Base-by-base conservation (phyloP, 1,140 invertebrate species). In the Papilio glaucus region DNA sequence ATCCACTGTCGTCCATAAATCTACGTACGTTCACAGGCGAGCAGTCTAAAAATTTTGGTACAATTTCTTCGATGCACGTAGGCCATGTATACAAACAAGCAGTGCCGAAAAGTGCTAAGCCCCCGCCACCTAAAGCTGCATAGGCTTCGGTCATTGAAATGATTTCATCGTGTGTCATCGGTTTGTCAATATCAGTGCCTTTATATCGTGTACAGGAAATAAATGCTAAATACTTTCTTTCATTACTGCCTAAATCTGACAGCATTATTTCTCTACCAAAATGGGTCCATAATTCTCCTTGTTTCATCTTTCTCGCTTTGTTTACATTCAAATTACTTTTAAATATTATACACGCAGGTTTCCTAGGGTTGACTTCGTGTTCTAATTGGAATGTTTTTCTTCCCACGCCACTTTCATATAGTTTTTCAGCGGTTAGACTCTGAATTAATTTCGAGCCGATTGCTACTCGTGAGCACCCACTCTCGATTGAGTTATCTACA, bases 21-120 rank as follows among this genome's bases (percentile, higher is more conserved):
- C 95, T 90, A 60, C 93, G 94, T 0, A 94, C 94, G 85, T 98
- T 96, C 21, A 98, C 95, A 21, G 91, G 88, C 24, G 89, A 85
- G 6, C 81, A 83, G 74, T 95, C 94, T 72, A 94, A 78, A 81
- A 95, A 95, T 77, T 92, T 94, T 62, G 91, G 77, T 3, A 94
- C 79, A 18, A 98, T 95, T 75, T 98, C 95, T 13, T 96, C 93
- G 60, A 98, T 90, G 63, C 86, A 89, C 8, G 94, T 94, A 1
- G 98, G 97, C 98, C 98, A 99, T 0, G 97, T 97, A 87, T 98
- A 97, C 41, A 99, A 94, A 86, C 97, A 98, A 4, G 96, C 97
- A 0, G 97, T 97, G 4, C 98, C 98, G 86, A 99, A 97, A 5
- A 99, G 91, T 4, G 98, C 98, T 45, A 99, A 92, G 5, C 98